phyloP scores from a whole-genome alignment of 2,113 vertebrate species.

The Nothoprocta pentlandii region DNA sequence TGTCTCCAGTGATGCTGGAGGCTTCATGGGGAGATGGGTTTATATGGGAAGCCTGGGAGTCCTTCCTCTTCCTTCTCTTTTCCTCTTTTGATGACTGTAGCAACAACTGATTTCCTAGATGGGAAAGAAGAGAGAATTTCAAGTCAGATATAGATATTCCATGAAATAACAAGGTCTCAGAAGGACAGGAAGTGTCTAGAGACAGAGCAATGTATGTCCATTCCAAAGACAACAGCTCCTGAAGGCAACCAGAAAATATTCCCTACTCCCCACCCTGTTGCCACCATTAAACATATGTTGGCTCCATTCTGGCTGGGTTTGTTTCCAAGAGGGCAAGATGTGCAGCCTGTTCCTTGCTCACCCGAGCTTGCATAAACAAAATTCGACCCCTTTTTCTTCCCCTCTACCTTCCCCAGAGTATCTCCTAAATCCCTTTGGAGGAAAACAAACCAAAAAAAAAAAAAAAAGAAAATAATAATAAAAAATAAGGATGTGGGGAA shows the following conservation, averaged over 20 bases:
- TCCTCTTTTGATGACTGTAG: neutral
- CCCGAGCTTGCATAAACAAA: neutral
- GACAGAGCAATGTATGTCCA: neutral
- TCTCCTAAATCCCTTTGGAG: neutral
- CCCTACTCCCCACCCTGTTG: neutral
- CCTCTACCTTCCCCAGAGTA: neutral
- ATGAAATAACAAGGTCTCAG: neutral
- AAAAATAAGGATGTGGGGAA: neutral
- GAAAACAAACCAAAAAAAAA: neutral
- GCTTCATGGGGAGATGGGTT: neutral
- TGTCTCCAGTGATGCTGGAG: neutral
- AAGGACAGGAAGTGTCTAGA: neutral
- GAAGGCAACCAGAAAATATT: neutral
- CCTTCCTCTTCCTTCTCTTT: neutral
- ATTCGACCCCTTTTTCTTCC: neutral
- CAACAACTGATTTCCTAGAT: neutral
- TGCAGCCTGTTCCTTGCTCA: neutral
- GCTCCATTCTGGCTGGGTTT: neutral
- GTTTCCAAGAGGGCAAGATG: neutral
- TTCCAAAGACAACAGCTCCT: constrained; percentile 11
- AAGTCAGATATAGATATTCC: neutral
- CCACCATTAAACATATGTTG: neutral
- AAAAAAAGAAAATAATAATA: too few relatives aligned
- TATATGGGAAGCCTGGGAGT: neutral
- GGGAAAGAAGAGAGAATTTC: neutral